Evolutionary conservation across 2,113 vertebrate species (phyloP), one percentile per base, ranked within the genome.

Genomic region (Genyomyrus donnyi): DNA sequence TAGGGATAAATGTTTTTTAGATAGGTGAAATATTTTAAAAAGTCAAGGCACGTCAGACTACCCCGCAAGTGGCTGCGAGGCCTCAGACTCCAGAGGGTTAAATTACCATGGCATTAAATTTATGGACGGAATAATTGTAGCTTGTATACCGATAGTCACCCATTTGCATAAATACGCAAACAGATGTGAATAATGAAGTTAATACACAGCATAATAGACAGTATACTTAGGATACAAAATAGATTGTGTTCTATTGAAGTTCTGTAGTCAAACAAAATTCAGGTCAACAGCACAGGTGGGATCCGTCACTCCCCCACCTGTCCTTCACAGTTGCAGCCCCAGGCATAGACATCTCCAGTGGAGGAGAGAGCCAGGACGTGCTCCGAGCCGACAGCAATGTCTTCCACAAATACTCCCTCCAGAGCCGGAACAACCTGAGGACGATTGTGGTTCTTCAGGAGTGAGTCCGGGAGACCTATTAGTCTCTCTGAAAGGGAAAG

Each of bases 241-340:
- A 15, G 21, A 13, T 24, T 88, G 88, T 45, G 35, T 45, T 39
- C n/a, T 85, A 46, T 85, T n/a, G 24, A 83, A 21, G 77, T 85
- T 7, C 31, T 48, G 88, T 15, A 46, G 42, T 48, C n/a, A 49
- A 39, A 11, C 6, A 10, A 39, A n/a, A 52, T n/a, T 48, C 10
- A 52, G 39, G 46, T 80, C 46, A 74, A 10, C 88, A 42, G 39
- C 58, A 88, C 88, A 88, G 58, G 42, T 83, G 31, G 27, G 13
- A 89, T 45, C 13, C 15, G 49, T 15, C 62, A 15, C 46, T 9
- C 49, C 42, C 49, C 77, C 94, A 97, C 96, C 96, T 97, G 96
- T 85, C 96, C 96, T 89, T 96, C 96, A 49, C 94, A 96, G 94
- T 97, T 97, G 91, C 95, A 96, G 89, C 96, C 96, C 96, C 96